These are phyloP conservation scores for Ceratitis capitata DNA, from an alignment of 1,140 invertebrate species.

Conservation along the genomic window DNA sequence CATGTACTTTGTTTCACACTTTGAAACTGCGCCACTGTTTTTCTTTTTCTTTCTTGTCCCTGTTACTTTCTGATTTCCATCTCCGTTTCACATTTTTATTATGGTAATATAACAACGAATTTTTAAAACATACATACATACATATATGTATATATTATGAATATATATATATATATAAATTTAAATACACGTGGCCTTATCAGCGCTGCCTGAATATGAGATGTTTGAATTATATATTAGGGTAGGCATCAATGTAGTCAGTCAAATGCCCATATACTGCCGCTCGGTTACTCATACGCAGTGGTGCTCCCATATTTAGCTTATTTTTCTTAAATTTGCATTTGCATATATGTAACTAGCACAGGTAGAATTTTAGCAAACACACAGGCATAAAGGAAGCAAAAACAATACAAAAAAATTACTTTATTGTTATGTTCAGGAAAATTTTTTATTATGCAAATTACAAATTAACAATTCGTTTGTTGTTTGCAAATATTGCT, in stretches of 20 bases:
- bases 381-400: background rate
- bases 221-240: background rate
- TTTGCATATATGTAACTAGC: no score
- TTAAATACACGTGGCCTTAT: background rate
- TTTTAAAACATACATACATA: no score
- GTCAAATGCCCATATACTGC: background rate
- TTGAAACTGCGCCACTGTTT: background rate
- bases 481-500: background rate
- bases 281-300: background rate
- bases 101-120: no score
- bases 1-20: background rate
- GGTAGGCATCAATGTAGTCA: background rate
- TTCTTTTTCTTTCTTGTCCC: background rate
- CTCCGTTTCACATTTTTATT: background rate
- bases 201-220: background rate
- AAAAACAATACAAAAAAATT: background rate
- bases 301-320: background rate
- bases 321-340: no score
- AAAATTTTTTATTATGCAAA: background rate
- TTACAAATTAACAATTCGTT: background rate
- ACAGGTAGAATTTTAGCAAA: background rate
- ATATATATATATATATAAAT: background rate
- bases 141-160: no score
- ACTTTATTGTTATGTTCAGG: no score
- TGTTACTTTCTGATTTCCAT: background rate